These are phyloP conservation scores for Phataginus tricuspis DNA, from an alignment of 2,797 vertebrate genomes.

Conservation along the genomic window DNA sequence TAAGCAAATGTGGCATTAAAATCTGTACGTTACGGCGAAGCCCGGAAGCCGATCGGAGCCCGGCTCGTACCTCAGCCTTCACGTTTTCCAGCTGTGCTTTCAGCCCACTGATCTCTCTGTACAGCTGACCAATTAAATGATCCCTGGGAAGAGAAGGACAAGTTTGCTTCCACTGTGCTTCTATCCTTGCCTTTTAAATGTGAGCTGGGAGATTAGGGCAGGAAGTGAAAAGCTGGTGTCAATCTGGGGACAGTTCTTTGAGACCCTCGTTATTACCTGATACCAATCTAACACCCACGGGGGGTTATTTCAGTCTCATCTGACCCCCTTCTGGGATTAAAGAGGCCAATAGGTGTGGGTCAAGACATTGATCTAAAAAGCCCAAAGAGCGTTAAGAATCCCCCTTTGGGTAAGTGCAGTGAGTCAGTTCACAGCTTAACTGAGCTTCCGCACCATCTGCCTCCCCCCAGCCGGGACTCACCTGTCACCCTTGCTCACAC, in stretches of 20 bases:
- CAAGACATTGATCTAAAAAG: not conserved
- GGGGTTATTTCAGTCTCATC: not conserved
- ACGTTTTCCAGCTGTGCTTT: conserved; percentile 94
- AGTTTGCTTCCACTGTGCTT: not conserved
- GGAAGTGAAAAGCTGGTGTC: not conserved
- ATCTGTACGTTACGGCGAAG: rapidly evolving
- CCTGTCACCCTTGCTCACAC: conserved; percentile 97
- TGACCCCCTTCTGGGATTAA: not conserved
- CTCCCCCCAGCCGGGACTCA: conserved; percentile 79
- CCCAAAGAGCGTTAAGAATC: not conserved
- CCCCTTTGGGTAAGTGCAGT: not conserved
- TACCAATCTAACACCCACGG: not conserved
- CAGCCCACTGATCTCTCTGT: conserved; percentile 91
- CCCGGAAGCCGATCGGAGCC: not conserved
- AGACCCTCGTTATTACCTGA: not conserved
- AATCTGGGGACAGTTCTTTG: not conserved
- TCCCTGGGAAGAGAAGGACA: conserved; percentile 88
- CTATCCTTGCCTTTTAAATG: not conserved
- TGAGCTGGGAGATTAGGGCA: not conserved
- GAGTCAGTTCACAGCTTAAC: not conserved
- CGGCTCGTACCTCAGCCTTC: conserved; percentile 91
- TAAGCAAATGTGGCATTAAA: not conserved
- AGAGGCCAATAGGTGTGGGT: not conserved
- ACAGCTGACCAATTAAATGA: conserved; percentile 93
- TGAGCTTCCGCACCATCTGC: not conserved